Percentiles rank a stretch among this genome's conserved stretches.
Evolutionary conservation across 1,140 invertebrate genomes (phyloP).

Genomic region (Stegodyphus dumicola): DNA sequence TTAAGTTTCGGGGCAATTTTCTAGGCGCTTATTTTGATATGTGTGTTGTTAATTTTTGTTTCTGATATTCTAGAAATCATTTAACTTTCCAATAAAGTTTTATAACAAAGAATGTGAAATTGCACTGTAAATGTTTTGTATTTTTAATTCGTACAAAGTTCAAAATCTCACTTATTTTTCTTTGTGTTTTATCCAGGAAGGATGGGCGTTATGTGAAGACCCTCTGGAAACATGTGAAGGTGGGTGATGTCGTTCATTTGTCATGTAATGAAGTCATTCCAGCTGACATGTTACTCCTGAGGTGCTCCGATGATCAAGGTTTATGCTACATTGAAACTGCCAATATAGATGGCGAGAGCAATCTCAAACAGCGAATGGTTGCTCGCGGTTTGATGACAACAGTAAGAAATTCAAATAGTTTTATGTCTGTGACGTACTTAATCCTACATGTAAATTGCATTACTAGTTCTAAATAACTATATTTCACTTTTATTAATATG

Average conservation of each 20-base stretch:
- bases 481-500: too few species aligned
- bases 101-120: too few species aligned
- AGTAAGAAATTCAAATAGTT: background rate
- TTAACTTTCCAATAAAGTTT: too few species aligned
- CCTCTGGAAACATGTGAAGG: conserved; percentile 86
- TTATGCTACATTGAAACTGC: conserved; percentile 99
- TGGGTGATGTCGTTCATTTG: conserved; percentile 95
- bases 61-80: too few species aligned
- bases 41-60: too few species aligned
- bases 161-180: background rate
- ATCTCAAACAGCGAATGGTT: conserved; percentile 96
- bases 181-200: conserved; percentile 74
- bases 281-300: conserved; percentile 91
- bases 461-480: too few species aligned
- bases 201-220: conserved; percentile 84
- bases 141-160: too few species aligned
- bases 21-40: too few species aligned
- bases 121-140: too few species aligned
- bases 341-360: conserved; percentile 99
- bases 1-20: too few species aligned
- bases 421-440: background rate
- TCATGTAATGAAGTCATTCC: conserved; percentile 97
- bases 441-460: too few species aligned
- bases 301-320: conserved; percentile 75
- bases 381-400: conserved; percentile 70